These are phyloP conservation scores for Noctua janthe DNA, from an alignment of 2,888 invertebrate genomes.

Conservation along the genomic window DNA sequence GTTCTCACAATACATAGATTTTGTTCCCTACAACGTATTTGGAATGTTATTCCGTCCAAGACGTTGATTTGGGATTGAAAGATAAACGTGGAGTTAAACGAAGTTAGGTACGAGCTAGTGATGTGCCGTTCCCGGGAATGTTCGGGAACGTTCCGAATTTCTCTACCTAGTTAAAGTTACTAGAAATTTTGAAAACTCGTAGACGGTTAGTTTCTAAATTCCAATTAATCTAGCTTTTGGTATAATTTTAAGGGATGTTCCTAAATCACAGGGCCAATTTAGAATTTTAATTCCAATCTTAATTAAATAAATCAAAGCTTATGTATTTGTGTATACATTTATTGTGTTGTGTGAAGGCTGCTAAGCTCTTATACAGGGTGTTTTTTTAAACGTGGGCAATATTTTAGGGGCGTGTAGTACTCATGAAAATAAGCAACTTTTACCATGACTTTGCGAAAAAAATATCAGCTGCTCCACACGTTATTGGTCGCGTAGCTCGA, in stretches of 20 bases:
- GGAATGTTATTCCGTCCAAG: conserved; percentile 24
- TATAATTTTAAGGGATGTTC: neutral
- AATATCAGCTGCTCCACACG: too few relatives aligned
- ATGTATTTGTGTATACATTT: too few relatives aligned
- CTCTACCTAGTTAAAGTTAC: neutral
- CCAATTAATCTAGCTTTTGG: neutral
- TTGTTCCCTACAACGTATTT: conserved; percentile 4
- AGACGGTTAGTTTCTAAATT: neutral
- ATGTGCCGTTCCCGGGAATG: conserved; percentile 22
- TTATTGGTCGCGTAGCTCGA: too few relatives aligned
- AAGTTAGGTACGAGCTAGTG: conserved; percentile 8
- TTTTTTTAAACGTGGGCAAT: too few relatives aligned
- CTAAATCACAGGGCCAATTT: neutral
- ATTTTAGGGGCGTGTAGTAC: too few relatives aligned
- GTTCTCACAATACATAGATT: neutral
- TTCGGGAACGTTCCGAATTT: neutral
- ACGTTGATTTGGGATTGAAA: conserved; percentile 38
- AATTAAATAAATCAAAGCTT: neutral
- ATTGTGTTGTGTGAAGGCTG: neutral
- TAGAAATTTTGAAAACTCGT: conserved; percentile 7
- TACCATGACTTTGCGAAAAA: too few relatives aligned
- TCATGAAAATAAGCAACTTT: too few relatives aligned
- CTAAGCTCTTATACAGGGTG: neutral
- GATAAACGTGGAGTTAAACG: conserved; percentile 39
- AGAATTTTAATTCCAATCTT: neutral